A percentile compares a stretch with the other conserved stretches of the same genome.
phyloP scores from a whole-genome alignment of 2,888 invertebrate species.

The Hydropsyche betteni region DNA sequence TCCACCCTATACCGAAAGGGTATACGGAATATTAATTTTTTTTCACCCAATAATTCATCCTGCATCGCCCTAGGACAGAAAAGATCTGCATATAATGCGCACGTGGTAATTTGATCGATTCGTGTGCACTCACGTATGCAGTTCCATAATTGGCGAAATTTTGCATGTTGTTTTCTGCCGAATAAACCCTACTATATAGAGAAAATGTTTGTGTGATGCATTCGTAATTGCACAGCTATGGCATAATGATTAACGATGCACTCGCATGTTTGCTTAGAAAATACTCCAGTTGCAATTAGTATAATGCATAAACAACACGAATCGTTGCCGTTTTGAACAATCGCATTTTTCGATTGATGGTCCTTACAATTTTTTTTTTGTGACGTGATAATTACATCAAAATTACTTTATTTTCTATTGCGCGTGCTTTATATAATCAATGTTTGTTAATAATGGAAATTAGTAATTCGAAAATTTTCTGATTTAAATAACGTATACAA shows the following conservation, averaged over 20 bases:
- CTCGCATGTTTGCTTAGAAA: conserved; percentile 42
- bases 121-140: background rate
- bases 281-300: conserved; percentile 42
- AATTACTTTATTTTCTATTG: too few species aligned
- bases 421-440: background rate
- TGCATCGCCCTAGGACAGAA: conserved; percentile 12
- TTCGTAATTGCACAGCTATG: conserved; percentile 37
- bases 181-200: background rate
- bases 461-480: too few species aligned
- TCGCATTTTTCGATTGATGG: conserved; percentile 6
- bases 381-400: background rate
- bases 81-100: conserved; percentile 16
- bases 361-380: background rate
- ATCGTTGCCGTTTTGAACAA: background rate
- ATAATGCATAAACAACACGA: conserved; percentile 33
- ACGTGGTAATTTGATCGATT: conserved; percentile 17
- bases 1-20: background rate
- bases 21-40: conserved; percentile 17
- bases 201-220: conserved; percentile 26
- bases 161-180: background rate
- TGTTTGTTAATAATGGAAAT: conserved; percentile 5
- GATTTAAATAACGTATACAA: too few species aligned
- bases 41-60: conserved; percentile 27
- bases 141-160: conserved; percentile 5
- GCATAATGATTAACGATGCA: conserved; percentile 40